phyloP scores from a whole-genome alignment of 2,888 invertebrate genomes.

The Parnassius mnemosyne region DNA sequence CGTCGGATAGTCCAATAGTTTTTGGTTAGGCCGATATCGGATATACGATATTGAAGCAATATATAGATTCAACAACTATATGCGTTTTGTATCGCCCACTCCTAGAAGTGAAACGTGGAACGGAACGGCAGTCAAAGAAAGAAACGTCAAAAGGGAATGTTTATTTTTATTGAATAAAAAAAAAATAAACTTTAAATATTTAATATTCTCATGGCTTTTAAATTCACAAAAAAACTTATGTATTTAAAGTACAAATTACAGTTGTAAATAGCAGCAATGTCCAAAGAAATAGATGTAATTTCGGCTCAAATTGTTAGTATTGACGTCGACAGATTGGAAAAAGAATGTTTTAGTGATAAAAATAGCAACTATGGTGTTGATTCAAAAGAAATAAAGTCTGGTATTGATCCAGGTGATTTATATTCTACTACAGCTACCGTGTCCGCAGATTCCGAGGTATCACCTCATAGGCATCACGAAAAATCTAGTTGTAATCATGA shows the following conservation, averaged over 20 bases:
- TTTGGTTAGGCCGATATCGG: too few species aligned
- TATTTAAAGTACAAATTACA: constrained; percentile 3
- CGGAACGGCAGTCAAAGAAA: constrained; percentile 13
- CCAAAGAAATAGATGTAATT: constrained; percentile 43
- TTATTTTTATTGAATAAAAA: constrained; percentile 56
- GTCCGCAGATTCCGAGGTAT: constrained; percentile 45
- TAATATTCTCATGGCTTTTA: constrained; percentile 46
- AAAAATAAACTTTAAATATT: constrained; percentile 30
- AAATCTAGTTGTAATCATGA: constrained; percentile 19
- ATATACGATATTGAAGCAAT: too few species aligned
- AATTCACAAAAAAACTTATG: constrained; percentile 3
- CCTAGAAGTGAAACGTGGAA: too few species aligned
- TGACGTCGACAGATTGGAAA: constrained; percentile 52
- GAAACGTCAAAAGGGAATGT: constrained; percentile 46
- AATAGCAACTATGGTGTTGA: constrained; percentile 59
- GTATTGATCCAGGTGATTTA: too few species aligned
- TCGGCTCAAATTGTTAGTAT: constrained; percentile 50
- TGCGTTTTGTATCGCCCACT: too few species aligned
- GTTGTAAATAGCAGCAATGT: constrained; percentile 44
- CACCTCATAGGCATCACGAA: constrained; percentile 39
- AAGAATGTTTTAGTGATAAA: constrained; percentile 49
- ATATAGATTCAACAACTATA: too few species aligned
- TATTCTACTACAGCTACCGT: constrained; percentile 39
- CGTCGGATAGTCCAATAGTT: too few species aligned
- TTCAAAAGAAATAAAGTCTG: constrained; percentile 38